Conservation (phyloP, 2,797 vertebrate species). For the Sebastes trivittatus region DNA sequence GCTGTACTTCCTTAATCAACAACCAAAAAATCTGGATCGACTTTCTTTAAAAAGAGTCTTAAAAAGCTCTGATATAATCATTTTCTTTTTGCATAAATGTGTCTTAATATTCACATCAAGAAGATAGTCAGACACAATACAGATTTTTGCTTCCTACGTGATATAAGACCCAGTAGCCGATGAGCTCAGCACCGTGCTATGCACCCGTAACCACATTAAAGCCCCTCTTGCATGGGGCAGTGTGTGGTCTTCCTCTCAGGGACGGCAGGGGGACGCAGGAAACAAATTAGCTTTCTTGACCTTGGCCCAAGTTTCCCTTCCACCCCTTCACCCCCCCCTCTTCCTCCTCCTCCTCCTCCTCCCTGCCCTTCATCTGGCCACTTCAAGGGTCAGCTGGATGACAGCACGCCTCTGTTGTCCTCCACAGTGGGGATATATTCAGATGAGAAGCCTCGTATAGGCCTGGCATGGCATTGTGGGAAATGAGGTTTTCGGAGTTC, state of each 20-base stretch:
- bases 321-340: conserved; percentile 63
- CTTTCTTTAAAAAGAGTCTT: background rate
- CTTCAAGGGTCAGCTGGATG: conserved; percentile 83
- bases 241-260: conserved; percentile 83
- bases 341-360: conserved; percentile 31
- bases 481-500: conserved; percentile 45
- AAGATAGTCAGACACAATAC: background rate
- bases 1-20: background rate
- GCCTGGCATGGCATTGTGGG: conserved; percentile 43
- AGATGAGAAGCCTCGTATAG: conserved; percentile 44
- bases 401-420: conserved; percentile 72
- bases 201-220: conserved; percentile 77
- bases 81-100: background rate
- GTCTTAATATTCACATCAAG: background rate
- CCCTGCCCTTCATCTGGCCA: conserved; percentile 72
- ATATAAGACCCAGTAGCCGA: conserved; percentile 56
- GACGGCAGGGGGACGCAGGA: conserved; percentile 79
- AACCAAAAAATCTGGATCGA: background rate
- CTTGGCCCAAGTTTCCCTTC: conserved; percentile 83
- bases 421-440: conserved; percentile 60
- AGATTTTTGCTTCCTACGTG: conserved; percentile 14
- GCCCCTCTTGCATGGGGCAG: conserved; percentile 72
- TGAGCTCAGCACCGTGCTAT: conserved; percentile 72
- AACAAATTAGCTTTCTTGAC: conserved; percentile 88
- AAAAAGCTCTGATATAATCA: background rate